These are phyloP conservation scores for Caenorhabditis sp. DNA, from an alignment of 2,888 invertebrate genomes.

Conservation along the genomic window DNA sequence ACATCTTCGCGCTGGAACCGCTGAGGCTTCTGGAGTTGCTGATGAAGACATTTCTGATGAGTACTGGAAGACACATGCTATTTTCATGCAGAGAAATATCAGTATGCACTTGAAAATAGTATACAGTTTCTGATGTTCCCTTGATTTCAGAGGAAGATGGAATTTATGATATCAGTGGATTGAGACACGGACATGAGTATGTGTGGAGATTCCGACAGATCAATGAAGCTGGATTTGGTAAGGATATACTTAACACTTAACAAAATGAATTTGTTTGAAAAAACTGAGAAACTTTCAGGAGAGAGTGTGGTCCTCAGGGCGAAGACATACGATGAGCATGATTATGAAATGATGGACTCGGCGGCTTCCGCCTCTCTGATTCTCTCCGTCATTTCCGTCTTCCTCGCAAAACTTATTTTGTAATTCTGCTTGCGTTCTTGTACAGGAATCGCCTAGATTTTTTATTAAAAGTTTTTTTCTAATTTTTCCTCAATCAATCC, in stretches of 20 bases:
- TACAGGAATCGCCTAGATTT: no score
- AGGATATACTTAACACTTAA: no score
- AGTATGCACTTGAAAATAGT: slow-evolving; percentile 17
- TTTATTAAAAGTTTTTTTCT: no score
- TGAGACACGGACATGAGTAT: slow-evolving; percentile 76
- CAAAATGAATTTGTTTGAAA: no score
- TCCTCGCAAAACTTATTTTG: background rate
- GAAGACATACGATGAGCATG: slow-evolving; percentile 51
- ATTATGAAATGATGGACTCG: slow-evolving; percentile 48
- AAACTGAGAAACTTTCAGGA: slow-evolving; percentile 26
- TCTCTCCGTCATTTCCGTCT: slow-evolving; percentile 16
- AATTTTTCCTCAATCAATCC: no score
- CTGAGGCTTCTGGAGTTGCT: slow-evolving; percentile 37
- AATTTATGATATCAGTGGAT: slow-evolving; percentile 75
- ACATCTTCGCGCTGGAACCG: slow-evolving; percentile 45
- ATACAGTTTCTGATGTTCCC: no score
- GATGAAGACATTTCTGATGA: slow-evolving; percentile 52
- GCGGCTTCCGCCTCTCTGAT: slow-evolving; percentile 10
- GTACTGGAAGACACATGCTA: slow-evolving; percentile 54
- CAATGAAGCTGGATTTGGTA: slow-evolving; percentile 78
- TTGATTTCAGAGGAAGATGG: slow-evolving; percentile 60
- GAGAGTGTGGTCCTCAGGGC: slow-evolving; percentile 60
- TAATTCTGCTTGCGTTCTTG: background rate
- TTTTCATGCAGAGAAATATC: slow-evolving; percentile 39
- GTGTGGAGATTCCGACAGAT: slow-evolving; percentile 77